Conservation (phyloP, 2,113 vertebrate species). For the Ageneiosus marmoratus region DNA sequence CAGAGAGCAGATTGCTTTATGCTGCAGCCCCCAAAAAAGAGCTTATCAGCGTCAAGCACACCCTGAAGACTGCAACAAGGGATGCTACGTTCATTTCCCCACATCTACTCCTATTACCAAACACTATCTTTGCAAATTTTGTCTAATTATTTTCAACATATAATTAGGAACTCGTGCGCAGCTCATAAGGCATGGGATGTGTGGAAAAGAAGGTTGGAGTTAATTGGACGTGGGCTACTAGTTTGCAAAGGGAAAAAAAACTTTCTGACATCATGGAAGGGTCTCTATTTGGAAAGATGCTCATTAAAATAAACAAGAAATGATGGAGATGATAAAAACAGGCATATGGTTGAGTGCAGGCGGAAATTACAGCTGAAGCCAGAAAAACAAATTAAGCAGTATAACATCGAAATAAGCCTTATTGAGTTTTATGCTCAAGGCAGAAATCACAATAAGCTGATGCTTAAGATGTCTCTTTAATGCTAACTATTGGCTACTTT, state of each 20-base stretch:
- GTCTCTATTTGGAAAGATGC: background rate
- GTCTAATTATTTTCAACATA: conserved; percentile 9
- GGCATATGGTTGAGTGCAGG: background rate
- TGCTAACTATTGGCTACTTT: background rate
- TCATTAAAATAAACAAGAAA: conserved; percentile 19
- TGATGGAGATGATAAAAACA: background rate
- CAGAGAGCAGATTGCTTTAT: conserved; percentile 43
- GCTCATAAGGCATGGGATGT: background rate
- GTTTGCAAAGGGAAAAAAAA: background rate
- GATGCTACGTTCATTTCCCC: background rate
- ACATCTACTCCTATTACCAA: background rate
- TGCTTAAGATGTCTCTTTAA: background rate
- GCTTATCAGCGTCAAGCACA: conserved; percentile 49
- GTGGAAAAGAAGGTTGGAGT: background rate
- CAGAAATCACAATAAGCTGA: background rate
- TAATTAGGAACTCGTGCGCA: conserved; percentile 9
- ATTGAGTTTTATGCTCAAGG: background rate
- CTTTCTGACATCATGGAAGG: conserved; percentile 1
- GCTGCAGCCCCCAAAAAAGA: background rate
- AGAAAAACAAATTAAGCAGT: background rate
- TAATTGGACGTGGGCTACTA: conserved; percentile 19
- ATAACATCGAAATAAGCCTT: background rate
- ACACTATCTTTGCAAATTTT: background rate
- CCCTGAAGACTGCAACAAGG: background rate
- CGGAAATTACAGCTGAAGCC: background rate